Conservation (phyloP, 2,113 vertebrate species). For the Gopherus flavomarginatus region DNA sequence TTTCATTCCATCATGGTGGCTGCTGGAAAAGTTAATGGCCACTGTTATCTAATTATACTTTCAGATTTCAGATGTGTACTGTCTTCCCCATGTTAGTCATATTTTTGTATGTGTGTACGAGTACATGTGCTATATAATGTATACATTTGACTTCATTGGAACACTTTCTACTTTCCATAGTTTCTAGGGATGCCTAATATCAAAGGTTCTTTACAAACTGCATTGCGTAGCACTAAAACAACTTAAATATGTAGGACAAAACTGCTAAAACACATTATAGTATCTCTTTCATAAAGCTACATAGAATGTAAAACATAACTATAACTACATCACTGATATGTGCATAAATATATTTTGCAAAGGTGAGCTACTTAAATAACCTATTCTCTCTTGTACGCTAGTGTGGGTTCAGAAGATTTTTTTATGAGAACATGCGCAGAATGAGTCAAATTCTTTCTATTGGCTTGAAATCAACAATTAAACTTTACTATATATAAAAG, state of each 20-base stretch:
- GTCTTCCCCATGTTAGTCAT: not conserved
- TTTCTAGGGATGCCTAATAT: not conserved
- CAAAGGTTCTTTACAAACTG: not conserved
- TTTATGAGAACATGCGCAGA: not conserved
- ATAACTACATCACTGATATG: not conserved
- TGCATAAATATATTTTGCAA: not conserved
- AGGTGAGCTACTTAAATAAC: not conserved
- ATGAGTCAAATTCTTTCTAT: not conserved
- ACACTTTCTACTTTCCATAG: not conserved
- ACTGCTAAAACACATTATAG: fast-evolving
- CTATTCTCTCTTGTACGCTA: not conserved
- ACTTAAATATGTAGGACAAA: not conserved
- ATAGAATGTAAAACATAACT: not conserved
- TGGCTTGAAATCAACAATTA: not conserved
- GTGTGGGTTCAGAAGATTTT: not conserved
- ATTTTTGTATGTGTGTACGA: not conserved
- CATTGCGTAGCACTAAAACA: not conserved
- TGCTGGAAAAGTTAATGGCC: not conserved
- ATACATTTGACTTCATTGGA: not conserved
- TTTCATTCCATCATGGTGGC: slow-evolving; percentile 5
- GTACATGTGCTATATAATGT: fast-evolving
- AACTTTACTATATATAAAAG: not conserved
- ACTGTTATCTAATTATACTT: not conserved
- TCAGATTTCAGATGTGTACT: not conserved
- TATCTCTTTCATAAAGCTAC: not conserved